Conservation (phyloP, 2,113 vertebrate species). For the Cinclus mexicanus region DNA sequence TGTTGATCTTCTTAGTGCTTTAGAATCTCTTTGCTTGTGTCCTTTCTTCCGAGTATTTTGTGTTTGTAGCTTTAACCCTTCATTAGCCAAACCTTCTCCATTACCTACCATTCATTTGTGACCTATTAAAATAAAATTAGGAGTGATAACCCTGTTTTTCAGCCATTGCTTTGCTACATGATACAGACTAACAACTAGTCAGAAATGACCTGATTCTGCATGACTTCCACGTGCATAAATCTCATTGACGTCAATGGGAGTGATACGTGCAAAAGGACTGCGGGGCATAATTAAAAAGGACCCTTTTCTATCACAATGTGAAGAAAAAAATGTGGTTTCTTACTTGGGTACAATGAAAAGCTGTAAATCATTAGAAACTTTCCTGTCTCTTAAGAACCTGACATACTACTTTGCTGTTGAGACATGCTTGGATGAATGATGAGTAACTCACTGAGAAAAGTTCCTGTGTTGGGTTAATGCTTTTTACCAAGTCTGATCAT, state of each 20-base stretch:
- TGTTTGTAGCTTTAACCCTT: conserved; percentile 27
- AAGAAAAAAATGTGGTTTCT: background rate
- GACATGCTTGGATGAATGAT: conserved; percentile 48
- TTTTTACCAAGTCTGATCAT: conserved; percentile 54
- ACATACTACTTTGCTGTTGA: conserved; percentile 34
- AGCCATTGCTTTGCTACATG: background rate
- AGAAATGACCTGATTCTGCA: conserved; percentile 50
- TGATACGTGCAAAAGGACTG: conserved; percentile 11
- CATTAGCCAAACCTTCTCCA: background rate
- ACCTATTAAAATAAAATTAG: background rate
- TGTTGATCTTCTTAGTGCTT: background rate
- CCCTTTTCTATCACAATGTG: conserved; percentile 37
- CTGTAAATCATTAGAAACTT: conserved; percentile 43
- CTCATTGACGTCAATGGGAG: conserved; percentile 50
- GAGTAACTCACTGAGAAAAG: conserved; percentile 36
- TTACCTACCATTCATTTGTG: background rate
- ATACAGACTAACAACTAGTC: background rate
- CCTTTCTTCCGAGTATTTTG: background rate
- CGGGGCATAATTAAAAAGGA: conserved; percentile 38
- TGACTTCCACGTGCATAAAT: conserved; percentile 38
- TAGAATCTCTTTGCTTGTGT: background rate
- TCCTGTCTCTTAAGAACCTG: conserved; percentile 51
- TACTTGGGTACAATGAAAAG: conserved; percentile 27
- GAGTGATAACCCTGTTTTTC: background rate
- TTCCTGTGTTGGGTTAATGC: conserved; percentile 1